Base-by-base conservation (phyloP, 2,888 invertebrate genomes). In the Chalcosyrphus nemorum region DNA sequence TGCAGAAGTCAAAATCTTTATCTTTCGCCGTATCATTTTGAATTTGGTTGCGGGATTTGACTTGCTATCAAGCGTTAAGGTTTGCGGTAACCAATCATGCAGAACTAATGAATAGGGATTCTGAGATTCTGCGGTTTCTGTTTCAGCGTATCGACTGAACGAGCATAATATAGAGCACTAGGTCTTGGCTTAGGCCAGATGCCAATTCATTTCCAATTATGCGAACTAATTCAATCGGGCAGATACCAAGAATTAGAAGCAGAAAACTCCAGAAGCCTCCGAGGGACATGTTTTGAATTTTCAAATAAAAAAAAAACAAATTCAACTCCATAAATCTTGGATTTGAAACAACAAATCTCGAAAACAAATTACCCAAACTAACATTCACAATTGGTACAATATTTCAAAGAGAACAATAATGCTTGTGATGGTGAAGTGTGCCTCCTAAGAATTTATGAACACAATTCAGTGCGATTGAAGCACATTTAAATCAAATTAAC, bases 41-140 rank as follows among this genome's bases (percentile, higher is more conserved):
- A 68, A 74, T 78, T 78, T 57, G 63, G 80, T 63, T 84, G 45
- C 54, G 65, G 45, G 50, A 80, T 70, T 65, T 56, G 56, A 41
- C 74, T 68, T 52, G 54, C 74, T 70, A 38, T 65, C 45, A 70
- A 75, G 80, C 84, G 70, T 80, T 80, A 84, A 70, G 80, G 74
- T 74, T 75, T 84, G 84, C 45, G 84, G 84, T 70, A 80, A 45
- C 80, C 80, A 65, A 65, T 80, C 84, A 84, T 63, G 84, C 75
- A 65, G 70, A 70, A 65, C 21, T 84, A 84, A 84, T 84, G 70
- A 84, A 84, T 75, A 52, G 74, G 50, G 68, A 70, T 71, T 75
- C 80, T 65, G 45, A 68, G 56, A 74, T 68, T 43, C 57, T 84
- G 80, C 68, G 75, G 84, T 84, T 84, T 75, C 24, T 80, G 24